These are phyloP conservation scores for Lonchura striata DNA, from an alignment of 2,113 vertebrate species.

Conservation along the genomic window DNA sequence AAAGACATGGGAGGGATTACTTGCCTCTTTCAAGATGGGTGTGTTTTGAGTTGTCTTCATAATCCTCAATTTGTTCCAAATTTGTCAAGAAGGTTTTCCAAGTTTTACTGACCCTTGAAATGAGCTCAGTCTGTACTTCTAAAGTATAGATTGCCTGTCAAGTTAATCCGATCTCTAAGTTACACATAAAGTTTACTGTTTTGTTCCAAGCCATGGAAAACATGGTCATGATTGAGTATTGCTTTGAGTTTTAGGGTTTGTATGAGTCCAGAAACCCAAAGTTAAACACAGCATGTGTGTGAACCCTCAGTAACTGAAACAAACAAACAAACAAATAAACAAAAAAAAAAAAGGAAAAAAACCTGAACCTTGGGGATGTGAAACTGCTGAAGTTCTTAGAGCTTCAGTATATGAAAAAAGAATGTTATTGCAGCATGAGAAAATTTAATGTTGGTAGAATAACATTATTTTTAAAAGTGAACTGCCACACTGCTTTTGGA, in stretches of 20 bases:
- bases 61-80: conserved; percentile 38
- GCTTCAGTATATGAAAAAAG: neutral
- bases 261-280: neutral
- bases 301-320: neutral
- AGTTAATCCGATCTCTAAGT: neutral
- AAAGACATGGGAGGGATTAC: neutral
- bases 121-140: neutral
- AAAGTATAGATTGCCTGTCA: neutral
- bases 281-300: neutral
- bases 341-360: fast-evolving
- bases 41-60: neutral
- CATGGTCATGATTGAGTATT: neutral
- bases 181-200: neutral
- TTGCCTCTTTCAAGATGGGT: neutral
- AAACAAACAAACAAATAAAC: neutral
- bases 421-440: neutral
- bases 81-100: conserved; percentile 38
- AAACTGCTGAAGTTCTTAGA: neutral
- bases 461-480: neutral
- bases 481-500: neutral
- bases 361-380: neutral
- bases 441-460: neutral
- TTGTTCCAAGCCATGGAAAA: neutral
- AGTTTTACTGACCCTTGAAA: neutral
- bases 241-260: neutral